Base-by-base conservation (phyloP, 2,888 invertebrate genomes). In the Agrilus mali region DNA sequence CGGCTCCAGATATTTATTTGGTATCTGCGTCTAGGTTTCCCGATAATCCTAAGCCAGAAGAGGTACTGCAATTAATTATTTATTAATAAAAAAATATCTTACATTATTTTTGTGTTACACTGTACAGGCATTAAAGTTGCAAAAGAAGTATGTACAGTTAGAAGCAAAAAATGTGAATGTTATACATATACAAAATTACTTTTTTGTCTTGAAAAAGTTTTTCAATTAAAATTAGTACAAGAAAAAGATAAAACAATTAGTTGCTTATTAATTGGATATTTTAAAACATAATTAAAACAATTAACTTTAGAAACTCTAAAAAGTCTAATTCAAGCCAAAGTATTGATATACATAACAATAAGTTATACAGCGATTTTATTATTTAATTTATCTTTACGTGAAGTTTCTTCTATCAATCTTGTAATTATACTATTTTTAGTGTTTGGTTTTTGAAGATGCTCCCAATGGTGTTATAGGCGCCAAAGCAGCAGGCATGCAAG, bases 1-100 rank as follows among this genome's bases (percentile, higher is more conserved):
- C 84, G 4, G 71, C 70, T 36, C 83, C 84, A 0, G 82, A 83
- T 60, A 77, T 78, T 49, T 85, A 80, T 60, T 61, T 78, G 13
- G 70, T 81, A 5, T 74, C 76, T 53, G 77, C 78, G 2, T 64
- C 66, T 10, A 60, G 80, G 42, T 82, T 82, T 59, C 59, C 67
- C 1, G 73, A 74, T 49, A 59, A 66, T 40, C 72, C 73, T 3
- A 57, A 67, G 53, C 66, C 71, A 13, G 56, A 58, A 34, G 47
- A 60, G 43, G 64, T 64, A 52, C 48, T 32, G n/a, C n/a, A n/a
- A n/a, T n/a, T n/a, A n/a, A n/a, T 27, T 27, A 10, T 27, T 27
- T 5, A 42, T 4, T 36, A 38, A 43, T 15, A 14, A 14, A 35
- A 3, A 15, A 13, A 2, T 35, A 34, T 2, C 16, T 8, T 8